Conservation (phyloP, 2,113 vertebrate species). For the Macrotis lagotis region DNA sequence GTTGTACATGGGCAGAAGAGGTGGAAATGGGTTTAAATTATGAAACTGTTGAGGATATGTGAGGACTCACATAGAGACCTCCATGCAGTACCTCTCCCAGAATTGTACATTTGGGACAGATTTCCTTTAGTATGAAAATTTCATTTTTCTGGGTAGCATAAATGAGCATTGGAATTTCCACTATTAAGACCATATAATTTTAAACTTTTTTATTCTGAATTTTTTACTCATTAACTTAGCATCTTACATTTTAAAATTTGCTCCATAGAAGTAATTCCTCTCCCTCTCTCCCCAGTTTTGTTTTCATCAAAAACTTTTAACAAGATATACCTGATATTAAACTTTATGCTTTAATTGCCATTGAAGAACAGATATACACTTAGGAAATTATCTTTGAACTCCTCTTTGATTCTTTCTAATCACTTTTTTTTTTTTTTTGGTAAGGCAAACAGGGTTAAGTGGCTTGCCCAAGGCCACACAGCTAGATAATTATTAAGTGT, state of each 20-base stretch:
- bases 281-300: not conserved
- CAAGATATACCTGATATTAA: not conserved
- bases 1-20: no score
- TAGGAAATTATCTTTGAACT: not conserved
- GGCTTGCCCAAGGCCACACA: no score
- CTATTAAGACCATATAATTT: not conserved
- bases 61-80: not conserved
- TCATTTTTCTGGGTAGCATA: not conserved
- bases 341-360: not conserved
- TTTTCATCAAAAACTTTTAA: not conserved
- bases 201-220: not conserved
- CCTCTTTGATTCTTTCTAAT: not conserved
- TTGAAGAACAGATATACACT: not conserved
- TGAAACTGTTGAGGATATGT: not conserved
- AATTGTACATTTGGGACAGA: not conserved
- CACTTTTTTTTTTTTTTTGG: no score
- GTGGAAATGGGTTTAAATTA: not conserved
- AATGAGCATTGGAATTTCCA: not conserved
- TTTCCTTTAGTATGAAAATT: not conserved
- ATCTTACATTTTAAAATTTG: not conserved
- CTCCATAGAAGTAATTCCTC: not conserved
- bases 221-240: not conserved
- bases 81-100: not conserved
- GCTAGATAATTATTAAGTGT: no score
- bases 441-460: no score